Evolutionary conservation across 2,113 vertebrate genomes (phyloP), one percentile per base, ranked within the genome.

Genomic region (Scartelaos histophorus): DNA sequence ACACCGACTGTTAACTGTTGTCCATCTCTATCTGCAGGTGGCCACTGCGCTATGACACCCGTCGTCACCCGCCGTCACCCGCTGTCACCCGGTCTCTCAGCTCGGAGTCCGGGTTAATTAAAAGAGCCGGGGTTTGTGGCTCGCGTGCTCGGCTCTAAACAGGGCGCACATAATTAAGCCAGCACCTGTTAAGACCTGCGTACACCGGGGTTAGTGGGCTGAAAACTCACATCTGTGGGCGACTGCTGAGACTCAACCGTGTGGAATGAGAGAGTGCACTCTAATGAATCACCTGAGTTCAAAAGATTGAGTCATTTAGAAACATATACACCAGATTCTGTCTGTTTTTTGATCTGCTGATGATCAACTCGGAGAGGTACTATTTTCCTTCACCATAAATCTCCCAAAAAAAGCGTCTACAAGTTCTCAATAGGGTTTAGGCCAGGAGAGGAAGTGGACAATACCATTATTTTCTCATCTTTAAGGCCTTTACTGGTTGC

Each of bases 171-270:
- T 92, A 87, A 92, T 93, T 89, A 92, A 93, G 92, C 85, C 90
- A 88, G 89, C 92, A 93, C 87, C 83, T 88, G 87, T 82, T 90
- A 81, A n/a, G 80, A 89, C 82, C 77, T 83, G 84, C 85, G 89
- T 10, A 43, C 38, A 43, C 9, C 66, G 71, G 84, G 80, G 74
- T 51, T 70, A 22, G 57, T 69, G 3, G 69, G 67, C 75, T 79
- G 80, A 38, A 53, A 78, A 78, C 78, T 74, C 70, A 56, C 47
- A 83, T 78, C 80, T 74, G 71, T 43, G 49, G 58, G 34, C 13
- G 13, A 61, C 58, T 17, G 58, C 25, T 1, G 73, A 72, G 78
- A 61, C 15, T 17, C 75, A 75, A 54, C 53, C 78, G 76, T 60
- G 78, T 15, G 24, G 62, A 86, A 79, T 65, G 71, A 47, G 62